Evolutionary conservation across 1,140 invertebrate species (phyloP).

Genomic region (Meloidogyne floridensis): DNA sequence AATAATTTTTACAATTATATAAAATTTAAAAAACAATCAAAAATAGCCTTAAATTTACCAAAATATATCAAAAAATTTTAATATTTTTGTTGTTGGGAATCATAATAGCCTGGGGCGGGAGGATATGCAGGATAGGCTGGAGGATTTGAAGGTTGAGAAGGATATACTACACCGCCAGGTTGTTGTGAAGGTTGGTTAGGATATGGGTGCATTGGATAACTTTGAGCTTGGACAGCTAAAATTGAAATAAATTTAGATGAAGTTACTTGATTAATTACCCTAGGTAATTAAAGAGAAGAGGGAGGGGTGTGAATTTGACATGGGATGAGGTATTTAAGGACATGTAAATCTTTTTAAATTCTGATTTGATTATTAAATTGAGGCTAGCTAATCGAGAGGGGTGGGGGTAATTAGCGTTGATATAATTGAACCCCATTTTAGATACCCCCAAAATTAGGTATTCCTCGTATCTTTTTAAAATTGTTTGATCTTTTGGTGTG

Average conservation of each 20-base stretch:
- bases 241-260: background rate
- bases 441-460: no score
- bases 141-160: constrained; percentile 26
- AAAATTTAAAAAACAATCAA: background rate
- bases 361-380: no score
- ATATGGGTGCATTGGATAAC: constrained; percentile 52
- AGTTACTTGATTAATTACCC: no score
- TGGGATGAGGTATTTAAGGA: no score
- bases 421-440: no score
- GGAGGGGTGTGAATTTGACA: no score
- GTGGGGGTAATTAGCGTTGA: no score
- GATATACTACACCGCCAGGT: constrained; percentile 28
- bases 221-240: constrained; percentile 27
- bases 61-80: background rate
- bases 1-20: background rate
- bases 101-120: constrained; percentile 16
- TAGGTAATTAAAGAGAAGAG: no score
- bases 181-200: constrained; percentile 28
- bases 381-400: no score
- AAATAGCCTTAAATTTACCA: background rate
- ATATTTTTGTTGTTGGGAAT: constrained; percentile 9
- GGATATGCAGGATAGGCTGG: constrained; percentile 21
- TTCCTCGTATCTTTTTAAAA: no score
- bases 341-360: no score
- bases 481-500: no score